Base-by-base conservation (phyloP, 2,797 vertebrate species). In the Sebastes minor region DNA sequence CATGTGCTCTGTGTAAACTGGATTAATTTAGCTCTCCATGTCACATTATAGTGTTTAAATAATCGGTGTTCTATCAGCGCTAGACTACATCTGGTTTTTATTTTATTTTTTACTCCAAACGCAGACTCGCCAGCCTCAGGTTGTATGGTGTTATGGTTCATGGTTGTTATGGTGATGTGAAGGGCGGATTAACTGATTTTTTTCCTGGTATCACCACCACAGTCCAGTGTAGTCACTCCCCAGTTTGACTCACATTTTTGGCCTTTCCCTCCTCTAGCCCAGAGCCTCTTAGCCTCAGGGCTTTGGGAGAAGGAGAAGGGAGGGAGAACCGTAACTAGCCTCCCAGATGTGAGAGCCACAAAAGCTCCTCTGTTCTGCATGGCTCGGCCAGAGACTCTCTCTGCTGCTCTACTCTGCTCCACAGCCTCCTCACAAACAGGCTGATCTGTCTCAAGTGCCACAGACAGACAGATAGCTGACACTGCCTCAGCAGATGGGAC, bases 311-410 rank as follows among this genome's bases (percentile, higher is more conserved):
- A 49, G 81, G 77, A 56, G 69, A 8, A 49, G 77, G 53, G 57
- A 72, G 70, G 82, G 72, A 76, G 71, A 76, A 64, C 78, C 72
- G 42, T 59, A 82, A 87, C 67, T 57, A 46, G 16, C 52, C 82
- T 86, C 81, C 92, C 93, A 94, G 93, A 93, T 94, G 91, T 93
- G 73, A 81, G 82, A 16, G 76, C 76, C 85, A 88, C 88, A 92
- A 86, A 85, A 85, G 84, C 71, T 49, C 16, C 77, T 87, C 83
- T 93, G 89, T 92, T 88, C 75, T 4, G 52, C 35, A 5, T 56
- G 28, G 20, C 30, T 68, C 3, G 3, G 53, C 2, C 49, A 30
- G 30, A 7, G 49, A 38, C 35, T 38, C 13, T 46, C 42, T 46
- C 74, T 33, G 74, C 56, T 60, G 18, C 57, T 56, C 28, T 63